Evolutionary conservation across 2,888 invertebrate species (phyloP), one percentile per base, ranked within the genome.

Genomic region (Trichacis sp.): DNA sequence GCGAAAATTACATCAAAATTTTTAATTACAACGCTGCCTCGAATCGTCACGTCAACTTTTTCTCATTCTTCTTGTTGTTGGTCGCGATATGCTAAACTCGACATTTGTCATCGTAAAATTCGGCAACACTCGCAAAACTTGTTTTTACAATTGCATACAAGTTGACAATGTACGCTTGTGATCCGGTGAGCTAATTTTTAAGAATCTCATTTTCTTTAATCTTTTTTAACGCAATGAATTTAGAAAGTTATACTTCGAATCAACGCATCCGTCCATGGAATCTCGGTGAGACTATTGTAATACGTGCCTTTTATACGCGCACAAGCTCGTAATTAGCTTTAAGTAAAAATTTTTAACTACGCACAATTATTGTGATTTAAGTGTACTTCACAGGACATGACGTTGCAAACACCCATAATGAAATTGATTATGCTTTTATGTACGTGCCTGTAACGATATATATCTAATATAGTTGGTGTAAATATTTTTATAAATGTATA

Each of bases 1-100:
- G 90, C 18, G 92, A 93, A 77, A 92, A 90, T 77, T 89, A 87
- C 51, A 88, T 93, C 20, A 91, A 91, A 82, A 85, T 94, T 14
- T 93, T 95, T 71, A 86, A 87, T 60, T 91, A 90, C 59, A 63
- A 56, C 24, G 61, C 66, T 38, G 62, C 61, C 1, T 53, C 67
- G n/a, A 33, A 11, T 1, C 55, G 47, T 1, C 11, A 33, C 29
- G 29, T 29, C 29, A 9, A 4, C 29, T 29, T 33, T 33, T 33
- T n/a, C 6, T 50, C 33, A 8, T 20, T 59, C 19, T 17, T 43
- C 1, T n/a, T 19, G 17, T 8, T 18, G 9, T 43, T 17, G n/a
- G 33, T 33, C 33, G 8, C 33, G n/a, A n/a, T 43, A 8, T 42
- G 14, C n/a, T 15, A 17, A 15, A 3, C 15, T 43, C 19, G n/a